Conservation (phyloP, 2,888 invertebrate genomes). For the Ochropleura plecta region DNA sequence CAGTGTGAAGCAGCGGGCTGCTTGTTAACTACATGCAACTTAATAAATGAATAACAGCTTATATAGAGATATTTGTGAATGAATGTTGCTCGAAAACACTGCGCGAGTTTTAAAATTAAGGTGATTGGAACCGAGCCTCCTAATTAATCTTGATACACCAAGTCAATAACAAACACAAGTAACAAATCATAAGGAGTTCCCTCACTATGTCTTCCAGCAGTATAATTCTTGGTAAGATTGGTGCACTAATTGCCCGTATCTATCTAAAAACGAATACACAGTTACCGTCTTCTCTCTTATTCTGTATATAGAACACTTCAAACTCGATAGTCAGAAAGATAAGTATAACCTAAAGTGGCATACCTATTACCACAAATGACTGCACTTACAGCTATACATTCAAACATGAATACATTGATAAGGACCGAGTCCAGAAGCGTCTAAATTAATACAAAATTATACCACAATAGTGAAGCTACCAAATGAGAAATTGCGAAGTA, state of each 20-base stretch:
- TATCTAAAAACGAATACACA: conserved; percentile 26
- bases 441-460: conserved; percentile 29
- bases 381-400: conserved; percentile 50
- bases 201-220: conserved; percentile 14
- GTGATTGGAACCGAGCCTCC: conserved; percentile 18
- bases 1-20: background rate
- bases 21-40: background rate
- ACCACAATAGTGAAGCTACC: conserved; percentile 51
- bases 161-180: conserved; percentile 1
- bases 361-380: conserved; percentile 23
- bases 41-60: background rate
- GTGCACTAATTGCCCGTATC: conserved; percentile 14
- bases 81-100: background rate
- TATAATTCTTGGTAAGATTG: conserved; percentile 7
- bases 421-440: conserved; percentile 24
- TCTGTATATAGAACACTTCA: conserved; percentile 5
- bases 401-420: conserved; percentile 41
- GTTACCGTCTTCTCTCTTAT: background rate
- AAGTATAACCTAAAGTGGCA: conserved; percentile 23
- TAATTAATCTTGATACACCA: conserved; percentile 17
- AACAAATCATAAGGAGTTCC: background rate
- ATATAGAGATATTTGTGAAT: background rate
- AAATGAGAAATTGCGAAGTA: conserved; percentile 52
- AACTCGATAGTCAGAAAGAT: conserved; percentile 10
- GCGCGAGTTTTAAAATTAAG: background rate